Evolutionary conservation across 2,888 invertebrate species (phyloP), one percentile per base, ranked within the genome.

Genomic region (Xylophagus ater): DNA sequence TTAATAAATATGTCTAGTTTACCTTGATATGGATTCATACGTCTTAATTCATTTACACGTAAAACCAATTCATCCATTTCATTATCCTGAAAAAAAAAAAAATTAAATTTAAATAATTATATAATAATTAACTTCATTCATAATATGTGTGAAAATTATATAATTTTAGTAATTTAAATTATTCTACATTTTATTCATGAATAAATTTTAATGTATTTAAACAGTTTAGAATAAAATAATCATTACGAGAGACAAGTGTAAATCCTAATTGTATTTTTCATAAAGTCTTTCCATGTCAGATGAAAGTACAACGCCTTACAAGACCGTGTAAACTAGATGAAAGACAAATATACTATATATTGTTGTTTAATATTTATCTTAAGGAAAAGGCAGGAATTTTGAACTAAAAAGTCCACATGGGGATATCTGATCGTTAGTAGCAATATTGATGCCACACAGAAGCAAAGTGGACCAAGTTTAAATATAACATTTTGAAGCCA

Each of bases 31-130:
- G 42, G 37, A 15, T 21, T 34, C 18, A 42, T 35, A 26, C 42
- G 41, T 32, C 39, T 38, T 32, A 43, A 29, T 21, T 42, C 42
- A 33, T 44, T 42, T n/a, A 42, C 19, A 10, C 44, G 31, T 17
- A 36, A 37, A 15, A 44, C 42, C 14, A 40, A 33, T 7, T 46
- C 46, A 18, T 46, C 46, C 10, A 42, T 41, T 23, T 46, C 44
- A 19, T 40, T 42, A 53, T 56, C 55, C 47, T 44, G 37, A 7
- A 37, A 36, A 9, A 14, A 33, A 21, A 23, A 13, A n/a, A 34
- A 25, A 10, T 15, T 31, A 19, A 18, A 9, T 2, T 31, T 31
- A n/a, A 10, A 18, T 31, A 8, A 15, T 9, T 31, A 18, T 10
- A 17, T 19, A 14, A 10, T n/a, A 2, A 9, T 17, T 4, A 12